Base-by-base conservation (phyloP, 1,140 invertebrate genomes). In the Diabrotica virgifera region DNA sequence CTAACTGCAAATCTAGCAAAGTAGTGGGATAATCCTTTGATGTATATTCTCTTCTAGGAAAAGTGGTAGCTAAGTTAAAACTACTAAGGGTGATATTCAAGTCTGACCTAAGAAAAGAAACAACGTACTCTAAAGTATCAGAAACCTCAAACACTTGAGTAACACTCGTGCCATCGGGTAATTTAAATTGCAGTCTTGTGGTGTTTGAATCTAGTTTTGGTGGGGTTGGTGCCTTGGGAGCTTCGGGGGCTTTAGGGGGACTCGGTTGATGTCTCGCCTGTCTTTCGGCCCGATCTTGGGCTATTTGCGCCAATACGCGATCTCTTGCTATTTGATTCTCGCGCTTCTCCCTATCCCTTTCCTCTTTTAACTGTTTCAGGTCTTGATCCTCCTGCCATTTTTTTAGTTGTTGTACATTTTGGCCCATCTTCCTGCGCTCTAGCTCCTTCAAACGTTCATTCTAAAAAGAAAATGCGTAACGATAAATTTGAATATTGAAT, bases 131-230 rank as follows among this genome's bases (percentile, higher is more conserved):
- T 69, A 89, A 77, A 40, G 77, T 69, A 68, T 77, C 68, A 14
- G 50, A 64, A 36, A 66, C 70, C 10, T 70, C 65, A 65, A 84
- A 84, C 5, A 79, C 74, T 59, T 80, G 73, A 6, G 76, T 82
- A 53, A 76, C 73, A 5, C 72, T 67, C 0, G 84, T 84, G 9
- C 93, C 93, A 77, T 91, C 89, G 0, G 93, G 89, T 56, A 95
- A 72, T 70, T 90, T 86, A 74, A 96, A 94, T 80, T 95, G 93
- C 52, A 96, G 84, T 59, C 90, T 84, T 0, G 91, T 75, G 8
- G 68, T 70, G 40, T 76, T 74, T 5, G 60, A 60, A 14, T 59
- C 62, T 6, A 37, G 51, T 6, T 12, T 60, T 6, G 65, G 54
- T 14, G 57, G 6, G 10, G 37, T 10, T 12, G 60, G 11, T 36